These are phyloP conservation scores for Glareola pratincola DNA, from an alignment of 2,113 vertebrate genomes.

Conservation along the genomic window DNA sequence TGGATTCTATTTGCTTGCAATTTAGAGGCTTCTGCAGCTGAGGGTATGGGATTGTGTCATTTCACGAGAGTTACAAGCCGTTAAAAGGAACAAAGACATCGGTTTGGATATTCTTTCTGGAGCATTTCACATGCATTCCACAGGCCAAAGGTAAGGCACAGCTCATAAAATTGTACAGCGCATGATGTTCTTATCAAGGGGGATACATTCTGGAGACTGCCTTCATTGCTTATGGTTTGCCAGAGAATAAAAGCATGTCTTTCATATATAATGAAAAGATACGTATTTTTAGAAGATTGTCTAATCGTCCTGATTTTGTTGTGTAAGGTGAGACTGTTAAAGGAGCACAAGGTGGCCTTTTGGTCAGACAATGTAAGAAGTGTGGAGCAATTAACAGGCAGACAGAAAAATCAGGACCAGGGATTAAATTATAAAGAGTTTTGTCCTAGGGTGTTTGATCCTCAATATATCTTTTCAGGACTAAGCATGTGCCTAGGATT, in stretches of 20 bases:
- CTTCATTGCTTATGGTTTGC: neutral
- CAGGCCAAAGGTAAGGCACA: constrained; percentile 15
- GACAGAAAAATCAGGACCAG: neutral
- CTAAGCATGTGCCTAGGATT: neutral
- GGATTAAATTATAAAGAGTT: constrained; percentile 19
- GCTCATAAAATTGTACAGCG: constrained; percentile 3
- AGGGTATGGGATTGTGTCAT: neutral
- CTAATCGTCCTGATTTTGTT: neutral
- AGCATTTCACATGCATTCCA: neutral
- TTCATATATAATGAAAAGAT: neutral
- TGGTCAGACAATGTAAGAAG: neutral
- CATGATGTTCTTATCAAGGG: neutral
- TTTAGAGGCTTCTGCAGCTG: constrained; percentile 37
- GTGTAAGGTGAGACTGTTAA: neutral
- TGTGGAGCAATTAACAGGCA: neutral
- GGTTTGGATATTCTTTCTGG: neutral
- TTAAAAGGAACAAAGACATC: constrained; percentile 24
- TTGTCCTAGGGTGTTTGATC: constrained; percentile 16
- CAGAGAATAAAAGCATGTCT: neutral
- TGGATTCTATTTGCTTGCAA: constrained; percentile 56
- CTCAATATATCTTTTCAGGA: neutral
- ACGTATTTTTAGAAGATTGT: neutral
- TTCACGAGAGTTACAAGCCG: constrained; percentile 44
- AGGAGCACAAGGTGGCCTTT: neutral
- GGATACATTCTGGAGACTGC: neutral